Base-by-base conservation (phyloP, 2,888 invertebrate species). In the Criorhina ranunculi region DNA sequence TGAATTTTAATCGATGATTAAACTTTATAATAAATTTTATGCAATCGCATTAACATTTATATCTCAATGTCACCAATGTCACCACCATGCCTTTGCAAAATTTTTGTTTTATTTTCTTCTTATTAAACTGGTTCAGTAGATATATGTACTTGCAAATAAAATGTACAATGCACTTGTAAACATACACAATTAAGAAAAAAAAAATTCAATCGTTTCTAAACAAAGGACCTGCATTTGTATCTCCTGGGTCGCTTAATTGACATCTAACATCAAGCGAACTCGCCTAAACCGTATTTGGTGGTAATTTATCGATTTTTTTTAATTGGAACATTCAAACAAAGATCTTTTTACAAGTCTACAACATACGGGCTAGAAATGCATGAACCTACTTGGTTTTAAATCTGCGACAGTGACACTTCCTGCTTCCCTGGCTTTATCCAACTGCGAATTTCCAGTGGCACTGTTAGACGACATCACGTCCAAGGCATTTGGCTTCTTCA, bases 361-460 rank as follows among this genome's bases (percentile, higher is more conserved):
- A n/a, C n/a, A n/a, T n/a, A n/a, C n/a, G n/a, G n/a, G n/a, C n/a
- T 35, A 15, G 19, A 35, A 24, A 24, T 24, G 24, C 37, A 33
- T 33, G 64, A 51, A 85, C 85, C n/a, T 80, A 85, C 85, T 85
- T 85, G 85, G 85, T n/a, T 66, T 85, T 9, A 70, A 31, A 12
- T 51, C 53, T 29, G 66, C 66, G 4, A 11, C 35, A 33, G 72
- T 11, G 17, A 17, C 57, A 76, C 31, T 85, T 66, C 70, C 85
- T 76, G 85, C 85, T 85, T 85, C 80, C 53, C 15, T 75, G 44
- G 85, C 80, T 60, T 85, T 85, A 42, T 64, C 66, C 69, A 78
- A 29, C 44, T 78, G 69, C 46, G 78, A 33, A n/a, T 53, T 55
- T 15, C 44, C 69, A 49, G 40, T 78, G 33, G 44, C 66, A 59